Conservation (phyloP, 2,113 vertebrate genomes). For the Dasyurus viverrinus region DNA sequence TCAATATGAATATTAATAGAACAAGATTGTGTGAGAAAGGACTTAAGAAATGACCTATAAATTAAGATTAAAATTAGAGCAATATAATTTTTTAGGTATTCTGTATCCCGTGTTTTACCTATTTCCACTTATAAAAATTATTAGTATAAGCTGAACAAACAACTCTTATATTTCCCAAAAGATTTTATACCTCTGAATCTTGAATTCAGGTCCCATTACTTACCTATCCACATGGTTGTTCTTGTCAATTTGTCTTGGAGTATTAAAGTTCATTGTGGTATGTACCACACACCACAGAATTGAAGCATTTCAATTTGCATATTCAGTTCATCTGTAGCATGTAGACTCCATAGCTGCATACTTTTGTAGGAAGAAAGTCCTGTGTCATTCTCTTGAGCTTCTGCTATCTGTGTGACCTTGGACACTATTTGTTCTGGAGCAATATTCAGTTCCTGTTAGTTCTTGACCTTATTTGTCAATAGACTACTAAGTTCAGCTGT, state of each 20-base stretch:
- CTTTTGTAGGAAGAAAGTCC: neutral
- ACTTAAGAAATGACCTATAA: slow-evolving; percentile 22
- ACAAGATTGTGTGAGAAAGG: slow-evolving; percentile 14
- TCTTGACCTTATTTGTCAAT: neutral
- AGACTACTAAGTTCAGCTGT: neutral
- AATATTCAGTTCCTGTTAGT: neutral
- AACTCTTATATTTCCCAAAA: neutral
- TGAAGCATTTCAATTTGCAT: neutral
- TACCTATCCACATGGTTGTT: neutral
- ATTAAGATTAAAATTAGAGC: neutral
- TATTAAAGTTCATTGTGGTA: neutral
- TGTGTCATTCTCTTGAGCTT: neutral
- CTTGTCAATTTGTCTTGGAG: neutral
- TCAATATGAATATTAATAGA: neutral
- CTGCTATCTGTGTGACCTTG: neutral
- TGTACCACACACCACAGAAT: neutral
- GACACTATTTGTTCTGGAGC: neutral
- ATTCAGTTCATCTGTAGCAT: neutral
- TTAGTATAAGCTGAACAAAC: neutral
- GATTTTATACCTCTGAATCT: neutral
- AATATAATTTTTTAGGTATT: neutral
- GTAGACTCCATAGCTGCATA: neutral
- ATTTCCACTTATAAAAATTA: neutral
- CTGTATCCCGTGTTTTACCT: neutral
- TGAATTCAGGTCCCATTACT: neutral